Evolutionary conservation across 2,888 invertebrate species (phyloP).

Genomic region (Cephus runcator): DNA sequence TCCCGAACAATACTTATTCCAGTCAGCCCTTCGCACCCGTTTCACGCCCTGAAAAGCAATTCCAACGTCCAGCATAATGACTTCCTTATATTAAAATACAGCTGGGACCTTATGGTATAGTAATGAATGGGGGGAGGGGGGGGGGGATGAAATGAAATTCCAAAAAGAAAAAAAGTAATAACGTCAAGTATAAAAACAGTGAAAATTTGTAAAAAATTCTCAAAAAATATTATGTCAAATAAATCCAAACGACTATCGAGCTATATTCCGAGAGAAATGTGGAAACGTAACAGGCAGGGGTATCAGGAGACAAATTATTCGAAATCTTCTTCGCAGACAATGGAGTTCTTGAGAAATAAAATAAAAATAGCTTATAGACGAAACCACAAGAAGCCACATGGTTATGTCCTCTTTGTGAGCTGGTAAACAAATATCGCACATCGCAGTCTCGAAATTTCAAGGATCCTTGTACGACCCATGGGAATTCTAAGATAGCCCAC

Average conservation of each 20-base stretch:
- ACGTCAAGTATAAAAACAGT: neutral
- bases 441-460: neutral
- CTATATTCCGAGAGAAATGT: neutral
- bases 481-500: neutral
- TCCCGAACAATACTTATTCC: neutral
- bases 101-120: neutral
- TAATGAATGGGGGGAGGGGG: neutral
- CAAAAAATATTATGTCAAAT: neutral
- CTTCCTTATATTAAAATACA: neutral
- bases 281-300: neutral
- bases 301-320: neutral
- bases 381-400: no score
- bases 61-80: neutral
- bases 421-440: neutral
- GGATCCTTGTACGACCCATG: neutral
- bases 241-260: neutral
- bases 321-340: no score
- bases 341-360: no score
- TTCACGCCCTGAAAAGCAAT: neutral
- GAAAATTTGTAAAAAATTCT: neutral
- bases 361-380: no score
- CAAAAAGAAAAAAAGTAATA: neutral
- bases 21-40: neutral
- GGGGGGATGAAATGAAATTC: neutral
- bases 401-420: no score